phyloP scores from a whole-genome alignment of 2,888 invertebrate species.

The Hydrotaea diabolus region DNA sequence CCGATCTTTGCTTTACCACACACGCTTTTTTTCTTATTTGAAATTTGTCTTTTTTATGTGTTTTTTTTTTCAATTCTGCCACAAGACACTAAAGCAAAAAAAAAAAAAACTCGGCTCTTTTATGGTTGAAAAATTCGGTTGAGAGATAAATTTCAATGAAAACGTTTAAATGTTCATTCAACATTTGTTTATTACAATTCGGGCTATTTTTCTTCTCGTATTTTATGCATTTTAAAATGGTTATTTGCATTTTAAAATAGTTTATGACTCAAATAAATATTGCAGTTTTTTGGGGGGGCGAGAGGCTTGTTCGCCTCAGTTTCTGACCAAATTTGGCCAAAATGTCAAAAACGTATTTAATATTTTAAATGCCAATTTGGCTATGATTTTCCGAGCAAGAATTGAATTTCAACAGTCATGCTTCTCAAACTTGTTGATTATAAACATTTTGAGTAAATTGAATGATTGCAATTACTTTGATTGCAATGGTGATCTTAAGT shows the following conservation, averaged over 20 bases:
- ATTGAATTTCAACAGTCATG: not conserved
- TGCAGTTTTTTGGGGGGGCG: not conserved
- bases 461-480: not conserved
- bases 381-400: not conserved
- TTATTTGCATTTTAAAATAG: constrained; percentile 39
- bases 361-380: constrained; percentile 27
- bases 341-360: constrained; percentile 47
- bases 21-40: not conserved
- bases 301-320: not conserved
- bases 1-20: not conserved
- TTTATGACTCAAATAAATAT: constrained; percentile 48
- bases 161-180: constrained; percentile 1
- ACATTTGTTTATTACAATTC: constrained; percentile 6
- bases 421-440: constrained; percentile 8
- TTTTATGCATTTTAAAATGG: constrained; percentile 32
- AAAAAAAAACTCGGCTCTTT: constrained; percentile 1
- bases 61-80: not conserved
- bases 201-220: not conserved
- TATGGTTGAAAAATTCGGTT: not conserved
- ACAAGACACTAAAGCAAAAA: not conserved
- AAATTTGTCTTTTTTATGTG: not conserved
- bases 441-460: not conserved
- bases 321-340: constrained; percentile 45
- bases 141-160: constrained; percentile 22
- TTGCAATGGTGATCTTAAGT: not conserved